Evolutionary conservation across 2,888 invertebrate species (phyloP).

Genomic region (Leptodirus hochenwartii): DNA sequence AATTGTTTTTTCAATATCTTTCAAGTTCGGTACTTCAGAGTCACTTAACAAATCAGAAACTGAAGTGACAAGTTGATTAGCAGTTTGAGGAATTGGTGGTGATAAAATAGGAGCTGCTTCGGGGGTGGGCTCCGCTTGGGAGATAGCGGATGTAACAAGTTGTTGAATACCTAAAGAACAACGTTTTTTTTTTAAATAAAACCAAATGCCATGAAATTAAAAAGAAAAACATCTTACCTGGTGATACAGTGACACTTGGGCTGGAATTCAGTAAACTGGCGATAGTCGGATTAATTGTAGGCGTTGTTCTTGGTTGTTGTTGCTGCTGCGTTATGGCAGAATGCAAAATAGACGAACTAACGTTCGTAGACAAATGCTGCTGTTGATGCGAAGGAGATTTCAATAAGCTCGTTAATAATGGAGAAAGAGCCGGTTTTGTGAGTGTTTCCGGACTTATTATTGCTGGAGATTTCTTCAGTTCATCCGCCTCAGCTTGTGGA

Average conservation of each 20-base stretch:
- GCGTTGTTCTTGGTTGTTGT: no score
- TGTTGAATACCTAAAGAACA: slow-evolving; percentile 31
- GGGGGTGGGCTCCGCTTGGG: slow-evolving; percentile 18
- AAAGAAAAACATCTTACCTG: no score
- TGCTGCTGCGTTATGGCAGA: slow-evolving; percentile 26
- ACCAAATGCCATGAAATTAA: no score
- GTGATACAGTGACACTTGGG: slow-evolving; percentile 22
- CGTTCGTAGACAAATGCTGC: no score
- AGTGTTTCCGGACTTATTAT: slow-evolving; percentile 13
- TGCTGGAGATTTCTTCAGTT: slow-evolving; percentile 11
- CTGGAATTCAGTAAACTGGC: slow-evolving; percentile 31
- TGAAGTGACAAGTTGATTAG: slow-evolving; percentile 13
- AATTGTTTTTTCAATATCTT: slow-evolving; percentile 29
- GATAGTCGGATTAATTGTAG: slow-evolving; percentile 30
- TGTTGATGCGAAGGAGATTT: slow-evolving; percentile 45
- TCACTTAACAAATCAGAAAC: slow-evolving; percentile 18
- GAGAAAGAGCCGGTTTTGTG: slow-evolving; percentile 40
- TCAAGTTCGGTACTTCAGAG: slow-evolving; percentile 20
- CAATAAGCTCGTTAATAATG: slow-evolving; percentile 63
- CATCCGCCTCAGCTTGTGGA: slow-evolving; percentile 18
- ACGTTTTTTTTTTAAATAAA: no score
- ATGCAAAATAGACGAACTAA: slow-evolving; percentile 26
- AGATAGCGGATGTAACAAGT: slow-evolving; percentile 29
- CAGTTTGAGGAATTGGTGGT: slow-evolving; percentile 9
- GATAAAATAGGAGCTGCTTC: slow-evolving; percentile 6